Base-by-base conservation (phyloP, 2,888 invertebrate genomes). In the Drosophila picticornis region DNA sequence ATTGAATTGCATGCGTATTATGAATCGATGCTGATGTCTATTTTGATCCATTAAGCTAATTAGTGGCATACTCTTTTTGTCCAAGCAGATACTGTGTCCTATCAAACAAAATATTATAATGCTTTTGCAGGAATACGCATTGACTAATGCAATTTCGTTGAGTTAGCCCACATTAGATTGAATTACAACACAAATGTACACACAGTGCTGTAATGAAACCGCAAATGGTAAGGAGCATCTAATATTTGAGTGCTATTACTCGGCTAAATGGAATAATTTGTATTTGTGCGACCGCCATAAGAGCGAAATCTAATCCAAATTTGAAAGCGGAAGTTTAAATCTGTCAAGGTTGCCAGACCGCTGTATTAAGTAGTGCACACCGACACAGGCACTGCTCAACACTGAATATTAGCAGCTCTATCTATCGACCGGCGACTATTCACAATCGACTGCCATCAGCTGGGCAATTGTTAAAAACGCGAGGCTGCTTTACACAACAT, bases 401-500 rank as follows among this genome's bases (percentile, higher is more conserved):
- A 67, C 50, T 69, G 31, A 57, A 5, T 6, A 6, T 11, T 11
- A 25, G 7, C 48, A 34, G 34, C 25, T 36, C 36, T 6, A 51
- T 43, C 38, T 55, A 76, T 76, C 55, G 48, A 25, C 13, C 40
- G 48, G 55, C 34, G 58, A 11, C 52, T 46, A 22, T 27, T 4
- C 10, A 19, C n/a, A 36, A 57, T 62, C 40, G 66, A n/a, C 50
- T 48, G 29, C 16, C 13, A 25, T 51, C 77, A 77, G 66, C 75
- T 80, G 63, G 53, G 56, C 38, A 61, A 38, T 61, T 60, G 53
- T 58, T 73, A 40, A 82, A 81, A 73, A 72, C 71, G 71, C 72
- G 71, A 84, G 67, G 43, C 77, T 51, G 75, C 63, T 64, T 84
- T 78, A 80, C 74, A 87, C 78, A 80, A 87, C 75, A 75, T 34